Evolutionary conservation across 2,797 vertebrate genomes (phyloP).

Genomic region (Enteromius fasciolatus): DNA sequence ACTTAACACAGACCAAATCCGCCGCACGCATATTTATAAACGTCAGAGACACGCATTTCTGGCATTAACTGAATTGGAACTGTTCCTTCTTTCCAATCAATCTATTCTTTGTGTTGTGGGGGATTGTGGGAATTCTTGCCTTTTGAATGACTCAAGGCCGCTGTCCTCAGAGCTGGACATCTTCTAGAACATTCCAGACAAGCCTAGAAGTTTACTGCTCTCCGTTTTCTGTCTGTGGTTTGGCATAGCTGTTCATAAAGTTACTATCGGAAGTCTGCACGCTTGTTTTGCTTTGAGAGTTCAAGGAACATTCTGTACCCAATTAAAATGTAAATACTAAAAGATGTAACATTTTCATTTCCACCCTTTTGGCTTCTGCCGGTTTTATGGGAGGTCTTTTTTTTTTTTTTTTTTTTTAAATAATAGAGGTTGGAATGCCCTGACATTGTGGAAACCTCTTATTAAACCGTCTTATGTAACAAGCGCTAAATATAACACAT

Average conservation of each 20-base stretch:
- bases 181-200: constrained; percentile 46
- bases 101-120: constrained; percentile 12
- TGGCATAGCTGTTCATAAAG: constrained; percentile 45
- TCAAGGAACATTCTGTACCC: constrained; percentile 59
- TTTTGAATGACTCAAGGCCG: constrained; percentile 28
- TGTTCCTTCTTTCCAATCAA: constrained; percentile 15
- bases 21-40: not conserved
- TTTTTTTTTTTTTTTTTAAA: constrained; percentile 42
- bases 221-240: constrained; percentile 55
- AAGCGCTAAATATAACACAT: not conserved
- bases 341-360: constrained; percentile 43
- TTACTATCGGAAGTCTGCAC: constrained; percentile 52
- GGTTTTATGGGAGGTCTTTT: constrained; percentile 23
- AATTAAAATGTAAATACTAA: constrained; percentile 57
- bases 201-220: constrained; percentile 50
- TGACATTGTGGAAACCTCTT: not conserved
- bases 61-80: not conserved
- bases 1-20: not conserved
- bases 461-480: constrained; percentile 22
- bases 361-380: constrained; percentile 25
- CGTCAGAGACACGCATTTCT: not conserved
- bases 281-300: constrained; percentile 56
- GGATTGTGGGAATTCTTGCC: constrained; percentile 17
- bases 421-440: not conserved
- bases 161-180: constrained; percentile 45